These are phyloP conservation scores for Periophthalmus modestus DNA, from an alignment of 2,113 vertebrate genomes.

Conservation along the genomic window DNA sequence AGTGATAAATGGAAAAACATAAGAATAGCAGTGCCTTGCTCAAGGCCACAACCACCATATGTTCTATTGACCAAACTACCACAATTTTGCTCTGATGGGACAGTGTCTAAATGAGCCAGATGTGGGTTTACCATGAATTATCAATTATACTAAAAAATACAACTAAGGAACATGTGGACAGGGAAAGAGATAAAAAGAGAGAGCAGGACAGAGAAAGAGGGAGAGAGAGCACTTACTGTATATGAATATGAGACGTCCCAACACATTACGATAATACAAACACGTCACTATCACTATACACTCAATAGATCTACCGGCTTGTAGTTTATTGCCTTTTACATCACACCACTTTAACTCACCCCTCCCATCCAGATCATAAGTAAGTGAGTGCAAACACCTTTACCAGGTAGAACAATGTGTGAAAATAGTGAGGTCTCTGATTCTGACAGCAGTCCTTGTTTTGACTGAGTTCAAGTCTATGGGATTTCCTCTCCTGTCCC, in stretches of 20 bases:
- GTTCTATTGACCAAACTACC: too few relatives aligned
- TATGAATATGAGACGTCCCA: not conserved
- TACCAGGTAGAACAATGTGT: conserved; percentile 51
- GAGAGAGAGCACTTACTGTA: not conserved
- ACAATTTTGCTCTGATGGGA: too few relatives aligned
- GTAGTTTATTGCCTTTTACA: not conserved
- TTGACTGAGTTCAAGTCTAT: conserved; percentile 52
- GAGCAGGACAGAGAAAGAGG: not conserved
- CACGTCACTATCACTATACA: not conserved
- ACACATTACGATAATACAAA: not conserved
- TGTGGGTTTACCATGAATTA: too few relatives aligned
- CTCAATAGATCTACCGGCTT: not conserved
- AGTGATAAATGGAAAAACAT: not conserved
- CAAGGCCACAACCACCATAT: too few relatives aligned
- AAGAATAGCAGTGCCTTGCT: too few relatives aligned
- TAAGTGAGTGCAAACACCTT: conserved; percentile 48
- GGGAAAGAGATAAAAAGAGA: too few relatives aligned
- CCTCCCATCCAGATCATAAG: not conserved
- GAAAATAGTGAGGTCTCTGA: conserved; percentile 41
- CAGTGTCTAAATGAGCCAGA: too few relatives aligned
- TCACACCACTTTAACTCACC: not conserved
- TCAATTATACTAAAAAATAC: too few relatives aligned
- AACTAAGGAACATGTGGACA: too few relatives aligned
- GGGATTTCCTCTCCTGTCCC: conserved; percentile 66
- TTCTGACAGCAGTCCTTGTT: conserved; percentile 47